Percentiles rank a stretch among this genome's conserved stretches.
Evolutionary conservation across 2,888 invertebrate species (phyloP).

Genomic region (Drosophila pseudotakahashii): DNA sequence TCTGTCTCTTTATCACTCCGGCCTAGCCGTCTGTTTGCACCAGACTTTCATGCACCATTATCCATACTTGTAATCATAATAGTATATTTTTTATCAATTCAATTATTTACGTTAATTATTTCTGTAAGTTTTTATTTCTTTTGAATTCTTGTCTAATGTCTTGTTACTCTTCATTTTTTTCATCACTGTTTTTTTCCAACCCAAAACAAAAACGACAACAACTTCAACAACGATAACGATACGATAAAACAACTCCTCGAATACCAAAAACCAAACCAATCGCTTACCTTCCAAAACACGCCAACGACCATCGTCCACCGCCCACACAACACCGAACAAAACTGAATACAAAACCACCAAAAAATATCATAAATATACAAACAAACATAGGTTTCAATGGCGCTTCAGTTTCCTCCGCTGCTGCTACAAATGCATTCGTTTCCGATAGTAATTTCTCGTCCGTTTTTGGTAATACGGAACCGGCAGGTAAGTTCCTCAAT

Average conservation of each 20-base stretch:
- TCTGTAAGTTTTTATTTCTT: conserved; percentile 48
- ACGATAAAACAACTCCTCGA: conserved; percentile 18
- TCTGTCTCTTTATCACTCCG: conserved; percentile 16
- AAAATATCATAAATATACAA: conserved; percentile 43
- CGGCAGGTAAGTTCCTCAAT: conserved; percentile 86
- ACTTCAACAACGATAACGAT: conserved; percentile 36
- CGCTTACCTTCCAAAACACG: conserved; percentile 36
- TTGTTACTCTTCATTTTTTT: conserved; percentile 77
- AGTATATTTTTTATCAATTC: conserved; percentile 25
- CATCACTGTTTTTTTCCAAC: conserved; percentile 74
- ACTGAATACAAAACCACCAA: conserved; percentile 27
- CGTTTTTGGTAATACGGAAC: conserved; percentile 92
- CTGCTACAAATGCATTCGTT: conserved; percentile 88
- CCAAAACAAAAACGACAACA: conserved; percentile 49
- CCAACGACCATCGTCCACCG: conserved; percentile 29
- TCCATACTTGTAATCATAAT: conserved; percentile 30
- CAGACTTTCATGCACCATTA: conserved; percentile 40
- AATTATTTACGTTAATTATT: conserved; percentile 48
- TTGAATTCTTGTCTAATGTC: conserved; percentile 76
- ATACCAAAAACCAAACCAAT: conserved; percentile 24
- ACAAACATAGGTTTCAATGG: conserved; percentile 84
- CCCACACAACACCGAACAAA: conserved; percentile 36
- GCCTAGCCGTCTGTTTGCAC: conserved; percentile 36
- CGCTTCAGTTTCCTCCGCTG: conserved; percentile 83
- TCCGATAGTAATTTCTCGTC: conserved; percentile 94